Conservation (phyloP, 1,140 invertebrate species). For the Anagrus nilaparvatae region DNA sequence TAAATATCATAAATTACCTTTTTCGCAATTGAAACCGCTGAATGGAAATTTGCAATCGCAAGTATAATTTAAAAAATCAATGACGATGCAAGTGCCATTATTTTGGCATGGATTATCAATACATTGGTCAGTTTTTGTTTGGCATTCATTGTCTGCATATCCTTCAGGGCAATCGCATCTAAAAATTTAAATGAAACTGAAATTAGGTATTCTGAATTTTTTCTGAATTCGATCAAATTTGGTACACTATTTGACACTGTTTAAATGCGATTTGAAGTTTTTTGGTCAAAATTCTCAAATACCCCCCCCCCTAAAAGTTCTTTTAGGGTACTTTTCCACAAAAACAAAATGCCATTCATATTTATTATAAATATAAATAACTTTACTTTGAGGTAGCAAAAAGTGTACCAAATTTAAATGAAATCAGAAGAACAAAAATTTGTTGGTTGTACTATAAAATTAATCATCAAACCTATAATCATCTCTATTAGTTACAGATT, state of each 20-base stretch:
- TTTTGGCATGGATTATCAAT: constrained; percentile 41
- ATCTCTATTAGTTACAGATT: constrained; percentile 27
- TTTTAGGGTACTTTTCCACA: too few relatives aligned
- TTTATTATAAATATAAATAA: too few relatives aligned
- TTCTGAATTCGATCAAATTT: neutral
- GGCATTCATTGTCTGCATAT: constrained; percentile 39
- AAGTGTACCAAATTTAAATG: too few relatives aligned
- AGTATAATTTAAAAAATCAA: constrained; percentile 25
- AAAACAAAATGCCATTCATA: too few relatives aligned
- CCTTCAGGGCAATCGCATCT: constrained; percentile 46
- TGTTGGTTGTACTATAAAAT: neutral
- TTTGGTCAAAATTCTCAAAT: too few relatives aligned
- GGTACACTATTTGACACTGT: too few relatives aligned
- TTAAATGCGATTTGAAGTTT: too few relatives aligned
- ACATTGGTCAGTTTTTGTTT: constrained; percentile 46
- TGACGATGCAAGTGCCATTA: constrained; percentile 44
- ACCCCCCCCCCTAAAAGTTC: too few relatives aligned
- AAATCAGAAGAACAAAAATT: too few relatives aligned
- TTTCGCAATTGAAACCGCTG: constrained; percentile 37
- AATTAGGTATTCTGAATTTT: neutral
- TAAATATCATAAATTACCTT: constrained; percentile 16
- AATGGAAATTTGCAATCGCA: constrained; percentile 36
- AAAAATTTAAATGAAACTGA: constrained; percentile 13
- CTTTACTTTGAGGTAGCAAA: too few relatives aligned
- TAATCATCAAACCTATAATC: constrained; percentile 31